Percentiles rank a stretch among this genome's conserved stretches.
Conservation (phyloP, 2,888 invertebrate genomes). For the Dinocampus coccinellae region DNA sequence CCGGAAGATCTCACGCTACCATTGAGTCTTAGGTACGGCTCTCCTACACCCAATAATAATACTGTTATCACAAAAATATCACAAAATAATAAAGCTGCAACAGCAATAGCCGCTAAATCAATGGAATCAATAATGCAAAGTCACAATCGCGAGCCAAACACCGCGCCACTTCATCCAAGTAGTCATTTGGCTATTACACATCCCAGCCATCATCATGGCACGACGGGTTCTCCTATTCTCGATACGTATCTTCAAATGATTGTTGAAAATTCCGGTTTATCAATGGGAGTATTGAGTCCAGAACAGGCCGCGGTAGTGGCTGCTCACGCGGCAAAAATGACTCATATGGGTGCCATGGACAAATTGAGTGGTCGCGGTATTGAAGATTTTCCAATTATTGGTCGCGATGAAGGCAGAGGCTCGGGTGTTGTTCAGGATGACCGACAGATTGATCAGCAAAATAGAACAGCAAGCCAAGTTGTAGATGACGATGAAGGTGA, state of each 20-base stretch:
- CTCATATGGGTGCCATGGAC: constrained; percentile 80
- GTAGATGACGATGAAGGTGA: constrained; percentile 62
- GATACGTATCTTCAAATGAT: constrained; percentile 92
- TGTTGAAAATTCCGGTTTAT: constrained; percentile 83
- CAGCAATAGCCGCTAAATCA: constrained; percentile 78
- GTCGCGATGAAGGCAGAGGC: constrained; percentile 61
- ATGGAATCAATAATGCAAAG: constrained; percentile 75
- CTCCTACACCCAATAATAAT: constrained; percentile 75
- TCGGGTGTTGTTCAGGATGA: constrained; percentile 60
- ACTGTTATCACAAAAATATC: constrained; percentile 66
- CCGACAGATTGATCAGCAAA: constrained; percentile 51
- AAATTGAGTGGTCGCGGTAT: constrained; percentile 56
- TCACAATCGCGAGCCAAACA: constrained; percentile 77
- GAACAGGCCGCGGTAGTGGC: constrained; percentile 76
- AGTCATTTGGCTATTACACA: constrained; percentile 54
- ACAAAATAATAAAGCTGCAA: constrained; percentile 58
- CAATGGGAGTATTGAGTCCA: constrained; percentile 74
- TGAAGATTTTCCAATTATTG: constrained; percentile 65
- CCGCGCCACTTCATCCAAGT: constrained; percentile 71
- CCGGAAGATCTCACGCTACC: constrained; percentile 86
- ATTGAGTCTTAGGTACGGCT: constrained; percentile 73
- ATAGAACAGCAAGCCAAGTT: constrained; percentile 48
- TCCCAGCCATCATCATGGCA: constrained; percentile 60
- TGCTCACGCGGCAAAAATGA: constrained; percentile 84
- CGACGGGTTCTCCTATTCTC: constrained; percentile 78